Base-by-base conservation (phyloP, 92 coral and sea anemone species). In the Epizoanthus rinbou region DNA sequence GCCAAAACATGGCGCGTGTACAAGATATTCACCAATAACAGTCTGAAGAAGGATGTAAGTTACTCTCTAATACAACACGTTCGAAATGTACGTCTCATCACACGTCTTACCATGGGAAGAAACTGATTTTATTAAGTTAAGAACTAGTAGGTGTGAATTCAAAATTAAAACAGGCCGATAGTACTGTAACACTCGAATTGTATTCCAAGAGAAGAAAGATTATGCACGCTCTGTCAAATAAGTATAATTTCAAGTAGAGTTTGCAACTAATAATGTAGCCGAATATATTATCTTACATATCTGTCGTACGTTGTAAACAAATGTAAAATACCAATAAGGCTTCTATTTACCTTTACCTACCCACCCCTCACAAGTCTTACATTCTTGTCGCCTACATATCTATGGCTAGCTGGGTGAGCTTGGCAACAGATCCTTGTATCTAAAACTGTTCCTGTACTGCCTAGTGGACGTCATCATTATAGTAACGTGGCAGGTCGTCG, bases 1-100 rank as follows among this genome's bases (percentile, higher is more conserved):
- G 97, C 91, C 2, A 95, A 95, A 80, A 95, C 98, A 15, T 95
- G 93, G 87, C 90, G 98, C 25, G 98, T 95, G 33, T 95, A 95
- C 91, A 95, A 92, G 74, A 95, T 95, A 76, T 95, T 92, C 68
- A 95, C 98, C 50, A 95, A 95, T 92, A 86, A 88, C 63, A 91
- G 93, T 25, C 88, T 95, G 80, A 91, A 95, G 76, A 92, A 85
- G 79, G 93, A 91, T 83, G 98, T 94, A 43, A 37, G 89, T 35
- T 8, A 4, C 76, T 14, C 19, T 6, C 15, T 0, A 8, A 18
- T n/a, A 0, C 21, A 39, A 4, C 6, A 25, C 8, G 68, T 62
- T n/a, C 68, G 7, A 24, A 62, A n/a, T 19, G 1, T 19, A 5
- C 67, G 7, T 62, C 21, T n/a, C 25, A 15, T n/a, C n/a, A n/a